These are phyloP conservation scores for Diadema setosum DNA, from an alignment of 35 echinoderm and acorn worm genomes.

Conservation along the genomic window DNA sequence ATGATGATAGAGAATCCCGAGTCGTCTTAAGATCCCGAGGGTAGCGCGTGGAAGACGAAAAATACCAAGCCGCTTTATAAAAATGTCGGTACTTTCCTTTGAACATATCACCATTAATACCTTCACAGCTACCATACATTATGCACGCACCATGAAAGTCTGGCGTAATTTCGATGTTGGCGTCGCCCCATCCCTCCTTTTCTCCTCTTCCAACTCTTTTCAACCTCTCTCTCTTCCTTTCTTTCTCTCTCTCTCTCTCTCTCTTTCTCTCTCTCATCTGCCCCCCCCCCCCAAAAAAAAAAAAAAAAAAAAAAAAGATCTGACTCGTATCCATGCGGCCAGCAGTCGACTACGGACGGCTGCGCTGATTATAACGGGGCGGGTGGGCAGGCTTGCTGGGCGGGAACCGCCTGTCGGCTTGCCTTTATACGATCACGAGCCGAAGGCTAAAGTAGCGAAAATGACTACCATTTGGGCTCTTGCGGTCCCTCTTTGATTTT, in stretches of 20 bases:
- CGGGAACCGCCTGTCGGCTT: too few species aligned
- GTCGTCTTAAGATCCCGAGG: too few species aligned
- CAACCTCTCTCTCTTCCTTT: neutral
- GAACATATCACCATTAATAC: too few species aligned
- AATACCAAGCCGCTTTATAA: too few species aligned
- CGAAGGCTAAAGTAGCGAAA: neutral
- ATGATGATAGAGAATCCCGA: too few species aligned
- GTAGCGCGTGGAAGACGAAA: too few species aligned
- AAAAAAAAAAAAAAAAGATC: too few species aligned
- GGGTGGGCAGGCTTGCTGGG: neutral
- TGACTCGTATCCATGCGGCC: too few species aligned
- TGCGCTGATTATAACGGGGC: too few species aligned
- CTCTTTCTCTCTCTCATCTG: neutral
- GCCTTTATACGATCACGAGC: neutral
- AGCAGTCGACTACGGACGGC: too few species aligned
- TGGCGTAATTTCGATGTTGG: neutral
- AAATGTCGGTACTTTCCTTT: too few species aligned
- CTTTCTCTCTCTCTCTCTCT: neutral
- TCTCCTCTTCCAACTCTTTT: neutral
- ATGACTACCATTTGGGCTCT: neutral
- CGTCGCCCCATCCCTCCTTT: neutral
- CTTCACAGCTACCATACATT: too few species aligned
- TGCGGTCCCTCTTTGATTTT: neutral
- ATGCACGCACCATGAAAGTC: neutral
- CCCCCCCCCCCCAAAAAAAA: neutral